Conservation (phyloP, 53 echinoderm and acorn worm species). For the Stichopus horrens region DNA sequence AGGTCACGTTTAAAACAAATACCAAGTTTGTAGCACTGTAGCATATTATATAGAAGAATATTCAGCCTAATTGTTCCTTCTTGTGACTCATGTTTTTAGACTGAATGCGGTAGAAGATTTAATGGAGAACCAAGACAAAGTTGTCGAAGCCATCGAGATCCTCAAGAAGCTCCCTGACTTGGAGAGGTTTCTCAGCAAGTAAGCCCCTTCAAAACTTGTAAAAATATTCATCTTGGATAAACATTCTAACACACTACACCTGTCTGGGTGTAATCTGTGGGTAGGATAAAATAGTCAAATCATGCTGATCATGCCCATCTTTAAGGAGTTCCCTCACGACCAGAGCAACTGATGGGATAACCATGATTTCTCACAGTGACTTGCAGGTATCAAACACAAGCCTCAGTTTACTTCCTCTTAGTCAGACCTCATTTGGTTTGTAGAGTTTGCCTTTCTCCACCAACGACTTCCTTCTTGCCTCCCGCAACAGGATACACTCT, state of each 20-base stretch:
- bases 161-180: conserved; percentile 87
- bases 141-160: conserved; percentile 81
- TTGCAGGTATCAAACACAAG: too few relatives aligned
- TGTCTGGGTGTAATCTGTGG: too few relatives aligned
- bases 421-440: too few relatives aligned
- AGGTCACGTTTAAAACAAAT: too few relatives aligned
- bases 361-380: not conserved
- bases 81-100: conserved; percentile 47
- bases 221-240: not conserved
- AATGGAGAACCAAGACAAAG: conserved; percentile 71
- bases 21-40: too few relatives aligned
- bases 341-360: too few relatives aligned
- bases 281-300: too few relatives aligned
- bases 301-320: not conserved
- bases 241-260: too few relatives aligned
- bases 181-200: conserved; percentile 98
- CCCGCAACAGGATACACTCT: conserved; percentile 74
- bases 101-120: conserved; percentile 92
- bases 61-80: not conserved
- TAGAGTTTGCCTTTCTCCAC: too few relatives aligned
- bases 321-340: not conserved
- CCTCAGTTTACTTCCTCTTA: too few relatives aligned
- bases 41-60: too few relatives aligned
- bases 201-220: conserved; percentile 9
- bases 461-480: too few relatives aligned